A percentile compares a stretch with the other conserved stretches of the same genome.
These are phyloP conservation scores for Gryllus bimaculatus DNA, from an alignment of 1,140 invertebrate species.

Conservation along the genomic window DNA sequence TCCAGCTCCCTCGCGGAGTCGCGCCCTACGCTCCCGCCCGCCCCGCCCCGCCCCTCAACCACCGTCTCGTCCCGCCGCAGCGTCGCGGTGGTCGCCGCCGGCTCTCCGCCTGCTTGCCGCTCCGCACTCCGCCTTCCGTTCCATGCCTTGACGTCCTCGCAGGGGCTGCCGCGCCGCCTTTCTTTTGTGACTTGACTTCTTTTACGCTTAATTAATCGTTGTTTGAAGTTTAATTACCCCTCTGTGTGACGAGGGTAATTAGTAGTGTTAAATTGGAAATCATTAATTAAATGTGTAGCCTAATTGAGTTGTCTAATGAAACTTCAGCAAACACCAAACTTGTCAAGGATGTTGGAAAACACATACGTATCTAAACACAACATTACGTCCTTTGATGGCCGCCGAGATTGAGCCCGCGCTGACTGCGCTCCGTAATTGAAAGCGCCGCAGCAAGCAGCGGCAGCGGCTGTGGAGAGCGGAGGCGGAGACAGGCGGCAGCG, in stretches of 20 bases:
- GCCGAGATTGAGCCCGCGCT: neutral
- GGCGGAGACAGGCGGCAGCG: too few species aligned
- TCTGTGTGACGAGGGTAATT: neutral
- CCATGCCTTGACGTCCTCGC: neutral
- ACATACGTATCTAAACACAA: conserved; percentile 4
- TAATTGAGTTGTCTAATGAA: neutral
- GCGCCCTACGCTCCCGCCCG: too few species aligned
- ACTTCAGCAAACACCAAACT: conserved; percentile 4
- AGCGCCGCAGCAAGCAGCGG: neutral
- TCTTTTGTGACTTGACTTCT: neutral
- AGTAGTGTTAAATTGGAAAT: neutral
- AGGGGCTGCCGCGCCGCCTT: neutral
- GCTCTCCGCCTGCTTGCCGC: too few species aligned
- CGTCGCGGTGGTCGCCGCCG: too few species aligned
- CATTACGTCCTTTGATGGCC: conserved; percentile 3
- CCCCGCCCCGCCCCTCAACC: too few species aligned
- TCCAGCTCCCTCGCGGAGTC: neutral
- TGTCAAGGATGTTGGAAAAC: neutral
- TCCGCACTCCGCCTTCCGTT: neutral
- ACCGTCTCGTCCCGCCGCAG: too few species aligned
- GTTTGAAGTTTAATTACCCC: neutral
- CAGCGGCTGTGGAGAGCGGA: too few species aligned
- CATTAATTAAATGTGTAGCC: conserved; percentile 4
- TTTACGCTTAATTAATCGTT: neutral
- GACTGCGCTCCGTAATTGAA: neutral